Evolutionary conservation across 2,888 invertebrate genomes (phyloP).

Genomic region (Eudemis profundana): DNA sequence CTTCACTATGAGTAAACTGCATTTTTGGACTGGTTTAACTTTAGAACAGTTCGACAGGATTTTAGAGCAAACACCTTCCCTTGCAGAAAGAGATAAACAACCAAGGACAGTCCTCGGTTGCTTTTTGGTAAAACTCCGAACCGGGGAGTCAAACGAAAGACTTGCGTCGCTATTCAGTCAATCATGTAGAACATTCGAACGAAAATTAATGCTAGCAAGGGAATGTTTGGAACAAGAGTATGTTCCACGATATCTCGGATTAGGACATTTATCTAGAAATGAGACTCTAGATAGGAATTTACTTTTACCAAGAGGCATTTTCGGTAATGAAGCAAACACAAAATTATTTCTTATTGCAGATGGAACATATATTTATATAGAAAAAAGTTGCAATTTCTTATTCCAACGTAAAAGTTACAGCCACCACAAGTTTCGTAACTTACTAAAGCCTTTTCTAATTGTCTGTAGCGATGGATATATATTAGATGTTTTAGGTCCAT

Average conservation of each 20-base stretch:
- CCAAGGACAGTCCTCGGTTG: constrained; percentile 5
- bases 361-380: background rate
- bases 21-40: constrained; percentile 6
- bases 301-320: constrained; percentile 38
- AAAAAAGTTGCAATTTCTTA: background rate
- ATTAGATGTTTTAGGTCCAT: background rate
- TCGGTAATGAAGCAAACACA: background rate
- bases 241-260: constrained; percentile 41
- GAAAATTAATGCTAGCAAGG: constrained; percentile 35
- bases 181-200: constrained; percentile 43
- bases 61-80: background rate
- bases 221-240: constrained; percentile 42
- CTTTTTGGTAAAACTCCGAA: constrained; percentile 37
- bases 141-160: constrained; percentile 45
- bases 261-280: constrained; percentile 42
- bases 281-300: constrained; percentile 42
- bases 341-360: background rate
- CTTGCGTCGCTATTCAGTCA: constrained; percentile 44
- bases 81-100: background rate
- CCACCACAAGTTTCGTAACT: constrained; percentile 4
- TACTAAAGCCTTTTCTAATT: constrained; percentile 2
- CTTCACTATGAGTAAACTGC: background rate
- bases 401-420: constrained; percentile 2
- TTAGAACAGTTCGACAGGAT: background rate
- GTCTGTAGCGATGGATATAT: constrained; percentile 7